These are phyloP conservation scores for Rhopalosiphum padi DNA, from an alignment of 1,140 invertebrate species.

Conservation along the genomic window DNA sequence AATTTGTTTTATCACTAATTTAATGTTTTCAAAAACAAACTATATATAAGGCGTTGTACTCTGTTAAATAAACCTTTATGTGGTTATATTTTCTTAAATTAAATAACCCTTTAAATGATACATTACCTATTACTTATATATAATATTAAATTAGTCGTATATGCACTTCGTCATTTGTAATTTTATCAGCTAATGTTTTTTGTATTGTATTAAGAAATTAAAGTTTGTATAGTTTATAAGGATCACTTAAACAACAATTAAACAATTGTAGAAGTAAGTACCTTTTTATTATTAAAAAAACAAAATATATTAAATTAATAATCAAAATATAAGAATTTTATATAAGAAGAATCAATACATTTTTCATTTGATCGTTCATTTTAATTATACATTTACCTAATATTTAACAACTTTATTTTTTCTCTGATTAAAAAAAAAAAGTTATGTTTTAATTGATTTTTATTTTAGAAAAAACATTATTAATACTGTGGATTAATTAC, in stretches of 20 bases:
- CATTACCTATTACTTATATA: background rate
- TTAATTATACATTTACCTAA: background rate
- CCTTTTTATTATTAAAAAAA: too few species aligned
- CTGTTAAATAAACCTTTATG: background rate
- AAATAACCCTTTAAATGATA: background rate
- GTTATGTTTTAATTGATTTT: background rate
- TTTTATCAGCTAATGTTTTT: background rate
- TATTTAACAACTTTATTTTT: background rate
- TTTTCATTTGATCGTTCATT: background rate
- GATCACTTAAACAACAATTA: background rate
- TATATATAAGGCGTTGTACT: background rate
- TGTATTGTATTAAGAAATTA: background rate
- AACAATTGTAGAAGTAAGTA: too few species aligned
- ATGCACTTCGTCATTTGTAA: background rate
- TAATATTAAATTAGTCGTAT: background rate
- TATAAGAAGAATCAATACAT: background rate
- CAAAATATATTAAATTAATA: too few species aligned
- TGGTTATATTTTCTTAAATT: background rate
- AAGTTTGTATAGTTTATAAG: background rate
- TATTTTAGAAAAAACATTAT: background rate
- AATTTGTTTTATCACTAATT: background rate
- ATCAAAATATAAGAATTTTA: too few species aligned
- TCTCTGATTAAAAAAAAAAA: background rate
- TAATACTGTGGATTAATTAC: background rate
- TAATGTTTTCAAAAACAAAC: background rate